Percentiles rank a stretch among this genome's conserved stretches.
Evolutionary conservation across 2,888 invertebrate species (phyloP).

Genomic region (Drosophila bunnanda): DNA sequence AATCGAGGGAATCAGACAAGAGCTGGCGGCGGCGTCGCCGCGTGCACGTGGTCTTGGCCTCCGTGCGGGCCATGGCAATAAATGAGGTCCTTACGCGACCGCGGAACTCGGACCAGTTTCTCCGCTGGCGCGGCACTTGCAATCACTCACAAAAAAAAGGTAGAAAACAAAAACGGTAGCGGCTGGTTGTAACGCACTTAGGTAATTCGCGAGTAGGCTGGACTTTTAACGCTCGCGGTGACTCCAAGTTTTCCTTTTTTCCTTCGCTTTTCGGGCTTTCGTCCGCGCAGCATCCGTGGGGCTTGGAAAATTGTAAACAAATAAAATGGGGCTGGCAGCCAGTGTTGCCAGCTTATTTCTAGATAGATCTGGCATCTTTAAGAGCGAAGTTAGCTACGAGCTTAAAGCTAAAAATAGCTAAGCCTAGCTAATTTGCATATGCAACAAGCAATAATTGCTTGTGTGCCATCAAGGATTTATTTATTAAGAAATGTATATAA

Average conservation of each 20-base stretch:
- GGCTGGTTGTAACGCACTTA: neutral
- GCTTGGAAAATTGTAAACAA: constrained; percentile 41
- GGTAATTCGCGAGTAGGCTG: constrained; percentile 23
- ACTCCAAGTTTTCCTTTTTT: constrained; percentile 1
- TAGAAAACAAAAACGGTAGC: neutral
- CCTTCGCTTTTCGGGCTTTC: neutral
- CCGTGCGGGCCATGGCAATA: constrained; percentile 27
- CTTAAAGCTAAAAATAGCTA: too few relatives aligned
- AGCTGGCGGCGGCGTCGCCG: constrained; percentile 70
- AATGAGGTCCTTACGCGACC: constrained; percentile 14
- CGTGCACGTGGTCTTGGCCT: constrained; percentile 69
- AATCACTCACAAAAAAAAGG: constrained; percentile 38
- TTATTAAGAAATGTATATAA: too few relatives aligned
- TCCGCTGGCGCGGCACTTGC: constrained; percentile 12
- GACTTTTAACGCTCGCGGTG: constrained; percentile 23
- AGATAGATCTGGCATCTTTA: too few relatives aligned
- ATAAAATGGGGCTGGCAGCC: too few relatives aligned
- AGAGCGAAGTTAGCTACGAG: too few relatives aligned
- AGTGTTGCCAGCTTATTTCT: too few relatives aligned
- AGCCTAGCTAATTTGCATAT: too few relatives aligned
- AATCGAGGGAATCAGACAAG: constrained; percentile 11
- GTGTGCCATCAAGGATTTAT: too few relatives aligned
- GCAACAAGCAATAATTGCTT: too few relatives aligned
- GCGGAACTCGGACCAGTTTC: neutral
- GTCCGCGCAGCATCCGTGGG: constrained; percentile 30